phyloP scores from a whole-genome alignment of 2,888 invertebrate species.

The Proisotoma minuta region DNA sequence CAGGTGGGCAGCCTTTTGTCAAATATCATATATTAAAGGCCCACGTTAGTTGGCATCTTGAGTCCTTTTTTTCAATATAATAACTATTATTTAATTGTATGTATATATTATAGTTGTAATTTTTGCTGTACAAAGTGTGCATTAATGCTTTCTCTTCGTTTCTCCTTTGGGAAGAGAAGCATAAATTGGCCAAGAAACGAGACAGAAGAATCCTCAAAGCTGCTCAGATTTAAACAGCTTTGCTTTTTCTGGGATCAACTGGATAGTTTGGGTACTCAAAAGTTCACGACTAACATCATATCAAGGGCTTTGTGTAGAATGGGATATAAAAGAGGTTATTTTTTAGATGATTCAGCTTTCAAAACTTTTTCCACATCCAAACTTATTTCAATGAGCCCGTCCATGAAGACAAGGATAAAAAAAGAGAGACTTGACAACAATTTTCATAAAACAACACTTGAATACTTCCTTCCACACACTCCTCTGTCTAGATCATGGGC shows the following conservation, averaged over 20 bases:
- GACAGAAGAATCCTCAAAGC: conserved; percentile 45
- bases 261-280: conserved; percentile 28
- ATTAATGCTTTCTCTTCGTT: background rate
- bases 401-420: background rate
- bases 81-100: too few relatives aligned
- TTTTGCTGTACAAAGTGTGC: background rate
- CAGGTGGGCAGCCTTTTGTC: conserved; percentile 45
- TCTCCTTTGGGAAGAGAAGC: background rate
- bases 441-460: too few relatives aligned
- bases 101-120: too few relatives aligned
- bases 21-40: too few relatives aligned
- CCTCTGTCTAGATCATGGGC: too few relatives aligned
- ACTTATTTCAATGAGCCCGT: conserved; percentile 41
- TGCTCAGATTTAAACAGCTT: conserved; percentile 47
- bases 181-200: conserved; percentile 46
- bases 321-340: conserved; percentile 43
- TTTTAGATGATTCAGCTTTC: conserved; percentile 45
- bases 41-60: background rate
- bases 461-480: too few relatives aligned
- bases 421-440: too few relatives aligned
- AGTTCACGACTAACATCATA: conserved; percentile 16
- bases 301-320: conserved; percentile 38
- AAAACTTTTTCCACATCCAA: conserved; percentile 31
- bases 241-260: conserved; percentile 45
- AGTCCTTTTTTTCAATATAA: background rate